Evolutionary conservation across 2,113 vertebrate species (phyloP).

Genomic region (Rhodinocichla rosea): DNA sequence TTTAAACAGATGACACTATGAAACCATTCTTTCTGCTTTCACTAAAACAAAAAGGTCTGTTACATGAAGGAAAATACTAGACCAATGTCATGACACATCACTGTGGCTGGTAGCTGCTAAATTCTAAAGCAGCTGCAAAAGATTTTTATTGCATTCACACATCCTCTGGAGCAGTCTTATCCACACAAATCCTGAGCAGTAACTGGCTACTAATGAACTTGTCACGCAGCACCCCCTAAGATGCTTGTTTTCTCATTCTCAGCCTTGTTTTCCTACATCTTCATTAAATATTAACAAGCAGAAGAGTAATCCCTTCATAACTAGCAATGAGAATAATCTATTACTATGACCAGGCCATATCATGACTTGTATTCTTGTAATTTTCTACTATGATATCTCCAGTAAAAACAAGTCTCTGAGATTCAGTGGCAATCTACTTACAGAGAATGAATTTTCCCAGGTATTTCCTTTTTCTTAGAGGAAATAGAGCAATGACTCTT

Average conservation of each 20-base stretch:
- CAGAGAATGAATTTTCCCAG: neutral
- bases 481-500: neutral
- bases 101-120: neutral
- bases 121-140: neutral
- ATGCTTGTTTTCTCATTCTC: neutral
- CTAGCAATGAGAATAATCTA: neutral
- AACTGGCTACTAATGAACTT: neutral
- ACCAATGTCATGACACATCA: neutral
- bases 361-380: neutral
- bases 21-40: neutral
- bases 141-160: neutral
- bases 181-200: neutral
- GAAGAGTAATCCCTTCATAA: neutral
- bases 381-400: neutral
- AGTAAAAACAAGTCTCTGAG: neutral
- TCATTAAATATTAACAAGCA: constrained; percentile 16
- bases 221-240: neutral
- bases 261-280: neutral
- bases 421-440: neutral
- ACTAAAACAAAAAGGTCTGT: neutral
- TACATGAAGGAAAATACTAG: neutral
- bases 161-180: neutral
- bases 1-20: neutral
- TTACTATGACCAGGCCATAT: neutral
- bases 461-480: neutral